Evolutionary conservation across 2,113 vertebrate genomes (phyloP), one percentile per base, ranked within the genome.

Genomic region (Gorsachius goisagi): DNA sequence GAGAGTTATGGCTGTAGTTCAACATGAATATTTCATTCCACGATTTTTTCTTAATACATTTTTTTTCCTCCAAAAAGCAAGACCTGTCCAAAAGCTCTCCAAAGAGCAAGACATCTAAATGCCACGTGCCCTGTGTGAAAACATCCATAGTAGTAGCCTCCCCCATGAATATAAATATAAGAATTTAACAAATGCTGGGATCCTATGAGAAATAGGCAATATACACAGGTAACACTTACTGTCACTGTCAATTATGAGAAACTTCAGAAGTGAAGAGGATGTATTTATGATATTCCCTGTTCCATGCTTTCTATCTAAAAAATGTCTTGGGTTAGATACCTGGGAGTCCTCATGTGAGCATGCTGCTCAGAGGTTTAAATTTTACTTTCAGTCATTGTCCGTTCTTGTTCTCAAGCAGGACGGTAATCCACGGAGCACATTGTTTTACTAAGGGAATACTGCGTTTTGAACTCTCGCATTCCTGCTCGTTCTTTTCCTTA

Each of bases 81-180:
- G n/a, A 74, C 37, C 67, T 82, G 55, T 82, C 85, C 96, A 86
- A 76, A 97, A 94, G 39, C 62, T 81, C 91, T 92, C 95, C 92
- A 71, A 96, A 92, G 75, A 85, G 89, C 64, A 82, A 85, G 82
- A 92, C 23, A n/a, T 89, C 41, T 62, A 77, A 78, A 67, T 27
- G 41, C 56, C 64, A 91, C 81, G 87, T 64, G 22, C 56, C 72
- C 75, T 96, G 89, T 33, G 82, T 88, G 44, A 96, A 97, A 96
- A 97, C 85, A 67, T 88, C 76, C 88, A 71, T 81, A 97, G 94
- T 7, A 91, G 32, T 9, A 66, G 9, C 8, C 71, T 53, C 59
- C 82, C 30, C 84, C 39, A 88, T 9, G 67, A 96, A 85, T 14
- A 55, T 77, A 62, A 94, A 69, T 53, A 33, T 33, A 23, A 45